These are phyloP conservation scores for Sphaerodactylus townsendi DNA, from an alignment of 2,113 vertebrate species.

Conservation along the genomic window DNA sequence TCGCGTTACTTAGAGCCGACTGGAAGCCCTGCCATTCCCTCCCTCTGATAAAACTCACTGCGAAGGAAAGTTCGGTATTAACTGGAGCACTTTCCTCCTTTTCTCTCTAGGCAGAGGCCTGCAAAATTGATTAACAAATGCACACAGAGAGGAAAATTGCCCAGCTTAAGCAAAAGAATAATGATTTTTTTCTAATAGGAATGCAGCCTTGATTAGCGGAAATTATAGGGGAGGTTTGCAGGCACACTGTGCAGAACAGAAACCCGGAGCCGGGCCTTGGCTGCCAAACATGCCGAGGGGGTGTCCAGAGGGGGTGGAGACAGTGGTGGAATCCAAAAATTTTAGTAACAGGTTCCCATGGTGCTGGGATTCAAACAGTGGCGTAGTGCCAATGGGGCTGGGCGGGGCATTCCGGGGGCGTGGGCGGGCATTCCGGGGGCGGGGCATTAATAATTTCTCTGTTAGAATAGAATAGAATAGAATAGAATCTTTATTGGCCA, in stretches of 20 bases:
- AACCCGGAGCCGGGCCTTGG: neutral
- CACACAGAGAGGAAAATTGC: constrained; percentile 49
- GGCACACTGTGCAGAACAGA: neutral
- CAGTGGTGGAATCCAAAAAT: no score
- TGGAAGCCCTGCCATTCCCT: neutral
- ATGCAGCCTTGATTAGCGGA: constrained; percentile 45
- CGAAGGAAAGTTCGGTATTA: neutral
- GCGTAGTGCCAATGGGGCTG: no score
- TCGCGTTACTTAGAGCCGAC: neutral
- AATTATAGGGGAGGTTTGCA: neutral
- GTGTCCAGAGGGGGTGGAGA: accelerated
- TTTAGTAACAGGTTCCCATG: no score
- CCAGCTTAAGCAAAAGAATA: constrained; percentile 31
- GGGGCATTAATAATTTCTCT: no score
- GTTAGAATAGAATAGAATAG: no score
- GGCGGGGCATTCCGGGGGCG: no score
- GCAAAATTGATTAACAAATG: constrained; percentile 46
- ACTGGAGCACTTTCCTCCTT: neutral
- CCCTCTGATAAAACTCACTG: neutral
- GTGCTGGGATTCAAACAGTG: no score
- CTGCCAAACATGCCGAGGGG: neutral
- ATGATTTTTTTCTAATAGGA: constrained; percentile 44
- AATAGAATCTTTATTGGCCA: no score
- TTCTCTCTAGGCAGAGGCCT: neutral
- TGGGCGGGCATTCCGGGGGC: no score